Percentiles rank a stretch among this genome's conserved stretches.
phyloP scores from a whole-genome alignment of 2,888 invertebrate genomes.

The Agrypnus murinus region DNA sequence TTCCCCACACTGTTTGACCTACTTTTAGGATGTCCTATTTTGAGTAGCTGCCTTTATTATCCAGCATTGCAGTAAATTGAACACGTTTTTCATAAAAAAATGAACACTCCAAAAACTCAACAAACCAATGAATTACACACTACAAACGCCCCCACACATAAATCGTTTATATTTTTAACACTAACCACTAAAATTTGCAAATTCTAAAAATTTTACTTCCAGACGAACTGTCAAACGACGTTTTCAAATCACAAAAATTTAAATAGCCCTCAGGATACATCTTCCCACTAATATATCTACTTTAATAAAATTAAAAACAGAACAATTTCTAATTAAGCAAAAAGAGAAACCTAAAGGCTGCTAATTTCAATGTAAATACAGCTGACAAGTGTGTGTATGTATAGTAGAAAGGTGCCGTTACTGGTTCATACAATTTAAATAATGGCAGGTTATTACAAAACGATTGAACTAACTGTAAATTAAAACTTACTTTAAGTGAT shows the following conservation, averaged over 20 bases:
- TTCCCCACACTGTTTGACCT: conserved; percentile 44
- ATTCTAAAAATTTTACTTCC: background rate
- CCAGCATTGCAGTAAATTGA: conserved; percentile 2
- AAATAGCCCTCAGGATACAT: background rate
- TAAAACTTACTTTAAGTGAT: conserved; percentile 63
- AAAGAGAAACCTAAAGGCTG: background rate
- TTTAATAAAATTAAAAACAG: background rate
- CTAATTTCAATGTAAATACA: conserved; percentile 34
- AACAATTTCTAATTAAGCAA: background rate
- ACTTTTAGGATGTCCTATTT: conserved; percentile 48
- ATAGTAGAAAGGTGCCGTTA: conserved; percentile 9
- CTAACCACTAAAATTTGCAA: background rate
- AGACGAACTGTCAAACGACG: conserved; percentile 2
- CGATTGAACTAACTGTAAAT: conserved; percentile 41
- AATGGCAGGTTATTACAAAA: conserved; percentile 38
- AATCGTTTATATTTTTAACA: background rate
- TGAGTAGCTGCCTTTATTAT: conserved; percentile 33
- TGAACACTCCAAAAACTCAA: too few relatives aligned
- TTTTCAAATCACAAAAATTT: background rate
- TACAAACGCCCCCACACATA: background rate
- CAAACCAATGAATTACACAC: too few relatives aligned
- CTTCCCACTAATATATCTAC: background rate
- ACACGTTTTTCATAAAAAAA: background rate
- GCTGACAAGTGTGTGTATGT: conserved; percentile 25
- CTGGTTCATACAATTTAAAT: conserved; percentile 10